Conservation (phyloP, 1,140 invertebrate genomes). For the Magallana angulata region DNA sequence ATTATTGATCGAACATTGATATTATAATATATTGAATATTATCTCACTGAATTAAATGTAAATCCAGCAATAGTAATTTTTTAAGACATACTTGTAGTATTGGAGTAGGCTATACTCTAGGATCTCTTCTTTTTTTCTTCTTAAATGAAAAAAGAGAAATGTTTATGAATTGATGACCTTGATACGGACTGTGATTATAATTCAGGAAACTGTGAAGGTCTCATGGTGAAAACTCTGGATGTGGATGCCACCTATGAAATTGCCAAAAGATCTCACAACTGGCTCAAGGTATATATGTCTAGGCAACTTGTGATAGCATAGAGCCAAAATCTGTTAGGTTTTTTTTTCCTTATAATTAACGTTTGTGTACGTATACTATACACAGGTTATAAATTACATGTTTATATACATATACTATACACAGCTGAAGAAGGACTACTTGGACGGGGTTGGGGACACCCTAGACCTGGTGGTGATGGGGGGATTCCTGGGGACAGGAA, state of each 20-base stretch:
- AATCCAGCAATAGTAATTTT: no score
- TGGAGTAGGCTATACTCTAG: no score
- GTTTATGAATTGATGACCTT: no score
- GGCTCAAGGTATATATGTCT: conserved; percentile 87
- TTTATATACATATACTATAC: conserved; percentile 16
- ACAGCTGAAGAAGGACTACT: conserved; percentile 96
- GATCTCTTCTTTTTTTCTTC: no score
- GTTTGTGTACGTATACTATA: neutral
- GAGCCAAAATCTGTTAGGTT: no score
- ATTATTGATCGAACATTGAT: neutral
- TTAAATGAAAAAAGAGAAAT: no score
- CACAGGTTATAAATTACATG: conserved; percentile 69
- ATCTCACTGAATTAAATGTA: neutral
- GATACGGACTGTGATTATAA: no score
- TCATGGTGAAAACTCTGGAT: conserved; percentile 98
- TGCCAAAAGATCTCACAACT: conserved; percentile 96
- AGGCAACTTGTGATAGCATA: no score
- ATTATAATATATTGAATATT: no score
- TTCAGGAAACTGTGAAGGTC: conserved; percentile 95
- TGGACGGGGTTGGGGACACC: conserved; percentile 96
- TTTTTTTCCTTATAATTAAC: no score
- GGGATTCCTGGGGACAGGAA: conserved; percentile 95
- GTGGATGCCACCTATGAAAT: conserved; percentile 98
- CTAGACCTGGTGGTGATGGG: conserved; percentile 97
- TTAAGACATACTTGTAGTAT: no score